Evolutionary conservation across 1,140 invertebrate species (phyloP).

Genomic region (Manduca sexta): DNA sequence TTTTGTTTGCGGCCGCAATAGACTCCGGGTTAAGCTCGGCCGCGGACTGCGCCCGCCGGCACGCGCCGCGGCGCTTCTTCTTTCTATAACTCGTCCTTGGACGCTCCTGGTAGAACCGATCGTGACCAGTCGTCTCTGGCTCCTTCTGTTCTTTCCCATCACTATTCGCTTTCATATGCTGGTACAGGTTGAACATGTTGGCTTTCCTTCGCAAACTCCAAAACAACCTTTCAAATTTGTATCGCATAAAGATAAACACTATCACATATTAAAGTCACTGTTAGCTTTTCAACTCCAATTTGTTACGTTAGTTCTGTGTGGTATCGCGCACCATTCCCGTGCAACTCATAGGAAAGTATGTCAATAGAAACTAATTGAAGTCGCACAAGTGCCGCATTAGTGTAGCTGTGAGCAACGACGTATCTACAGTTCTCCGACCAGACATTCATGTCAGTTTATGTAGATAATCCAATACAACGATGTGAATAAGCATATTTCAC

Average conservation of each 20-base stretch:
- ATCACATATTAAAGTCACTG: no score
- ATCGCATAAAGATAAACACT: slow-evolving; percentile 20
- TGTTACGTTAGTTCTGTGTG: slow-evolving; percentile 5
- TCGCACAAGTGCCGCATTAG: slow-evolving; percentile 41
- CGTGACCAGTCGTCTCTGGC: slow-evolving; percentile 81
- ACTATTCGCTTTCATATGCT: slow-evolving; percentile 78
- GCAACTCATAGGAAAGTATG: slow-evolving; percentile 27
- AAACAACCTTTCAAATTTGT: slow-evolving; percentile 22
- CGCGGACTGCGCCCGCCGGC: slow-evolving; percentile 81
- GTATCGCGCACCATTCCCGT: slow-evolving; percentile 1
- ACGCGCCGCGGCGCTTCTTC: slow-evolving; percentile 72
- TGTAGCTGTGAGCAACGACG: slow-evolving; percentile 16
- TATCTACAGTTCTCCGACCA: slow-evolving; percentile 14
- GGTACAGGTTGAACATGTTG: slow-evolving; percentile 84
- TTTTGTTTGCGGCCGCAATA: slow-evolving; percentile 76
- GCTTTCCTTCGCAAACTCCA: slow-evolving; percentile 17
- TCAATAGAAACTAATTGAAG: slow-evolving; percentile 57
- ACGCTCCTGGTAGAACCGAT: slow-evolving; percentile 81
- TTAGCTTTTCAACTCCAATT: no score
- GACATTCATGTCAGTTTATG: slow-evolving; percentile 16
- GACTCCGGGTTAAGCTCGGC: slow-evolving; percentile 81
- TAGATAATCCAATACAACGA: slow-evolving; percentile 28
- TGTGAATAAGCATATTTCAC: background rate
- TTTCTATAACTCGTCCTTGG: slow-evolving; percentile 74
- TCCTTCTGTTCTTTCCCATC: slow-evolving; percentile 76